phyloP scores from a whole-genome alignment of 37 sponge, comb jelly and placozoan genomes.

The Oscarella lobularis region DNA sequence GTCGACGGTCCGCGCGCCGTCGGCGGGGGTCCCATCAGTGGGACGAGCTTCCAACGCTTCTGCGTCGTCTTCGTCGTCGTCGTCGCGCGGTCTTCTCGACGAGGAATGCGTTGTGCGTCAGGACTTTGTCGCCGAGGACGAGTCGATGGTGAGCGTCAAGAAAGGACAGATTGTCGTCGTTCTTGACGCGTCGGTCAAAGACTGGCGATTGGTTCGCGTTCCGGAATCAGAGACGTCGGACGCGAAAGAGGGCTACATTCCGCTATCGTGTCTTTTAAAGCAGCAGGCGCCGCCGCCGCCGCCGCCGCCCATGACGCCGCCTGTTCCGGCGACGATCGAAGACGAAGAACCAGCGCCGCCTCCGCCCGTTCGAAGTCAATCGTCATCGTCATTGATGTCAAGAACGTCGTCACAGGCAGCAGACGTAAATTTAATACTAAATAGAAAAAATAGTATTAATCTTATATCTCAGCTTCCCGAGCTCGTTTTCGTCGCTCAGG shows the following conservation, averaged over 20 bases:
- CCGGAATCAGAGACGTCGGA: background rate
- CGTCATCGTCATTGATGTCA: background rate
- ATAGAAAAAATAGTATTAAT: no score
- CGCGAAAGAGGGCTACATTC: background rate
- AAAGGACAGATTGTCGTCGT: slow-evolving; percentile 50
- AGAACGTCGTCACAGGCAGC: background rate
- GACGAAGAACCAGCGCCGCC: background rate
- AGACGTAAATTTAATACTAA: no score
- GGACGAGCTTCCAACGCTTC: no score
- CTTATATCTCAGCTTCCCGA: background rate
- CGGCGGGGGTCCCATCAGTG: no score
- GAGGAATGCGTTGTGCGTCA: background rate
- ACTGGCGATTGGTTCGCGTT: background rate
- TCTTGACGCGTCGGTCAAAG: slow-evolving; percentile 16
- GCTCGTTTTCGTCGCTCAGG: background rate
- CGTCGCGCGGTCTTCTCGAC: background rate
- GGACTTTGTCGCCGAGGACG: background rate
- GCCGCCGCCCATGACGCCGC: no score
- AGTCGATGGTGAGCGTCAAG: slow-evolving; percentile 19
- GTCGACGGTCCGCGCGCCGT: background rate
- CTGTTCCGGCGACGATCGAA: no score
- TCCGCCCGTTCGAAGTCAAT: background rate
- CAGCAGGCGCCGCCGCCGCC: background rate
- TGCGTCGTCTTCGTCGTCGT: background rate
- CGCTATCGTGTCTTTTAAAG: background rate